Evolutionary conservation across 2,797 vertebrate genomes (phyloP).

Genomic region (Pantherophis vulpinus): DNA sequence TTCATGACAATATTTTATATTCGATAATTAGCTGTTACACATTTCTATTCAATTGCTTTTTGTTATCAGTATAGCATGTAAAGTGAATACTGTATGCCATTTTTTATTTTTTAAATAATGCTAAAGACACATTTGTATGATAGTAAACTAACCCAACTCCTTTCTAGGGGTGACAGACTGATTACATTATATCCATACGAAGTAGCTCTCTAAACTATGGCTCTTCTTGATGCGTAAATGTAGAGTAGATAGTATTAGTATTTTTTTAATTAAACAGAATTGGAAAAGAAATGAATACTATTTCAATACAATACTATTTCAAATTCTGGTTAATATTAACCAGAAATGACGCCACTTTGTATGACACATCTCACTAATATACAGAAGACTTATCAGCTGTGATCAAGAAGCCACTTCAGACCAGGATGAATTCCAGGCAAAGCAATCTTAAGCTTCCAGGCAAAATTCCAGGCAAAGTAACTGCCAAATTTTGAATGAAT

Average conservation of each 20-base stretch:
- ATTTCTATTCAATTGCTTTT: not conserved
- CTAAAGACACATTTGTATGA: not conserved
- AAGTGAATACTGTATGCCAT: not conserved
- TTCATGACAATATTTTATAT: not conserved
- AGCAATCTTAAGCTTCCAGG: not conserved
- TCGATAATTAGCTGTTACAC: not conserved
- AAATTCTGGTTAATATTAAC: not conserved
- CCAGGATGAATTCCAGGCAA: not conserved
- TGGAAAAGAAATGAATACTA: not conserved
- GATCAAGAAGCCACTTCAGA: not conserved
- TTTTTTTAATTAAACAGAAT: not conserved
- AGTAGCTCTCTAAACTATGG: not conserved
- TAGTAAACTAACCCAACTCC: not conserved
- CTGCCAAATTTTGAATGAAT: not conserved
- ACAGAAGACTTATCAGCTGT: not conserved
- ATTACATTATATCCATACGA: not conserved
- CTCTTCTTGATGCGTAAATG: not conserved
- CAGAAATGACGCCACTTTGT: not conserved
- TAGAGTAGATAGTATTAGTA: not conserved
- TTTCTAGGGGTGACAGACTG: not conserved
- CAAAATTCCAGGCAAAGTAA: not conserved
- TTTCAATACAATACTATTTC: not conserved
- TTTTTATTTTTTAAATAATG: not conserved
- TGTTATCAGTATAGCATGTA: not conserved
- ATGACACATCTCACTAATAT: not conserved